Base-by-base conservation (phyloP, 2,888 invertebrate species). In the Physocephala rufipes region DNA sequence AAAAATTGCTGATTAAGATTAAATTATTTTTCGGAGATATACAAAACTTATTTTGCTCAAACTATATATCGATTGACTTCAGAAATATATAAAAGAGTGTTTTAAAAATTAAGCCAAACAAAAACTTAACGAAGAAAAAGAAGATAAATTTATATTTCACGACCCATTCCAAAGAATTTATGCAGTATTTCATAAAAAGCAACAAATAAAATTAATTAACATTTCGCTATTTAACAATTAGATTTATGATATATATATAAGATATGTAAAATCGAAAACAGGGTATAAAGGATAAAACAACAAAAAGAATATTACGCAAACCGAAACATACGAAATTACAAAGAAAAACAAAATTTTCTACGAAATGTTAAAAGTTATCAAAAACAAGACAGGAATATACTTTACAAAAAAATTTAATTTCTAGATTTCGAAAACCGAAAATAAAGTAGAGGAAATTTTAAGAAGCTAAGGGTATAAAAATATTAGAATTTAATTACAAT, bases 211-310 rank as follows among this genome's bases (percentile, higher is more conserved):
- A 70, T 12, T 58, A 49, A 70, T 36, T 28, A 62, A 69, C 15
- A 64, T 9, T 19, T 36, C 9, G 24, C 28, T 7, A 65, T 47
- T 65, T 47, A 65, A 45, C 21, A 45, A 3, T 45, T 45, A 47
- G 9, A 30, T n/a, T n/a, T n/a, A n/a, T 45, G 24, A 36, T 36
- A 36, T n/a, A 9, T 36, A 51, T 51, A 3, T 51, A 24, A 71
- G 72, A 66, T 68, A 47, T 66, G 67, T 74, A 70, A 19, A 71
- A 74, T 75, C 59, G 75, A 76, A 79, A 76, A 66, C 66, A 71
- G 61, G 65, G 66, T 71, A 70, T 64, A 67, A 45, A 45, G 13
- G 19, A 59, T 51, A 55, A 59, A 47, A 71, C 53, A 59, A 51
- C 59, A 66, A 19, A 59, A 30, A 66, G 43, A 51, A 51, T 49